Evolutionary conservation across 2,888 invertebrate species (phyloP), one percentile per base, ranked within the genome.

Genomic region (Drosophila nr. medialis): DNA sequence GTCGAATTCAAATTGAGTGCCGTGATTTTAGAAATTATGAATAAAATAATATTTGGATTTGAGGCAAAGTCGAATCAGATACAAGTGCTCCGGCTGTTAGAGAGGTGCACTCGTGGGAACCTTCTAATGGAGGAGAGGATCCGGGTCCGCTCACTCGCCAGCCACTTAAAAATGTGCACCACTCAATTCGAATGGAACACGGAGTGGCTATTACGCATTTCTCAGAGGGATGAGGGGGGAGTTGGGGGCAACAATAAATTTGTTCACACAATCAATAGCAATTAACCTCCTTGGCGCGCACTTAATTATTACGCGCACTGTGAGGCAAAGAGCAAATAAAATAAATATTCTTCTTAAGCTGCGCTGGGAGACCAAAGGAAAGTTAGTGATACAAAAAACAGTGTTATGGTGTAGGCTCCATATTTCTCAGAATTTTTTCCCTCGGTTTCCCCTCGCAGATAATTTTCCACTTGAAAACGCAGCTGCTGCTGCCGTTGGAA

Each of bases 241-340:
- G 60, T 50, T 69, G 54, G 48, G 66, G 77, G 66, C 58, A 67
- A 64, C 62, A 64, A 72, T 80, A 80, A 80, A 80, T 72, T 72
- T 72, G 75, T 84, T 85, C 80, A 80, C 87, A 84, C 85, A 87
- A 84, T 80, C 85, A 80, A 87, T 84, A 85, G 75, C 73, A 85
- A 85, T 85, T 87, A 86, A 78, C 78, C 82, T 84, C 71, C 82
- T 84, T 82, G 85, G 67, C 61, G 84, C 67, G 72, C 66, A 62
- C 68, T 76, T 72, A 78, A 84, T 84, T 86, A 75, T 59, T 63
- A 65, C 62, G 71, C 73, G 62, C 55, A 63, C 42, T 53, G 49
- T 45, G 40, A 67, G 76, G 32, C 75, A 63, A 70, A 70, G 60
- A 68, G 71, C 75, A 77, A 75, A 64, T 75, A 72, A 70, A 81